Evolutionary conservation across 1,140 invertebrate species (phyloP).

Genomic region (Drosophila tsacasi): DNA sequence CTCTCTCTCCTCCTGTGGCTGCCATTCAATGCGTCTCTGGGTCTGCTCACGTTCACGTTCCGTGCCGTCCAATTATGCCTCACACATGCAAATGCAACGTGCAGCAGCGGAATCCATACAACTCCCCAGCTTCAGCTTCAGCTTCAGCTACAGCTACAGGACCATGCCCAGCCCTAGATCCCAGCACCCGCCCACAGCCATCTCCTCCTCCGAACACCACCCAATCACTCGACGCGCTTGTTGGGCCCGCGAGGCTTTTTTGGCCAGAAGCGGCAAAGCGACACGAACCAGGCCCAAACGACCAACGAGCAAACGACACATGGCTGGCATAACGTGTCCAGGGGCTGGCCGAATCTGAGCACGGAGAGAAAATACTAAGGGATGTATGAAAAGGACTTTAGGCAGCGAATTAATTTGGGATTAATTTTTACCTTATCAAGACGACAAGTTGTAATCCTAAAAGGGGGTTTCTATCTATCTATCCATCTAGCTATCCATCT

Average conservation of each 20-base stretch:
- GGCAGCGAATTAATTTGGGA: not conserved
- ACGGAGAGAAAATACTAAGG: not conserved
- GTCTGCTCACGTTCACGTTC: slow-evolving; percentile 31
- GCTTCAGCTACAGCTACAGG: not conserved
- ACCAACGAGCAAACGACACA: slow-evolving; percentile 52
- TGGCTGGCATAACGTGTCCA: slow-evolving; percentile 36
- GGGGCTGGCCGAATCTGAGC: slow-evolving; percentile 16
- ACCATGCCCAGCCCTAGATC: not conserved
- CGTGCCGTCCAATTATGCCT: slow-evolving; percentile 76
- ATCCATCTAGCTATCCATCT: not conserved
- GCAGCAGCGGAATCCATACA: slow-evolving; percentile 30
- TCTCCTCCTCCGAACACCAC: slow-evolving; percentile 13
- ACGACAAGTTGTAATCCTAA: rapidly evolving
- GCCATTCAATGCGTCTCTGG: slow-evolving; percentile 29
- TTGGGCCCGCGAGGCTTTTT: slow-evolving; percentile 67
- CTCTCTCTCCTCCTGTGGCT: slow-evolving; percentile 5
- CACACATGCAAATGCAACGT: slow-evolving; percentile 82
- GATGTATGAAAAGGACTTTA: too few species aligned
- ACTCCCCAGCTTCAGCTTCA: not conserved
- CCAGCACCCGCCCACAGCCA: not conserved
- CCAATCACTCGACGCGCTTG: slow-evolving; percentile 75
- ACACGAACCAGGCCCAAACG: slow-evolving; percentile 62
- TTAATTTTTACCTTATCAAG: not conserved
- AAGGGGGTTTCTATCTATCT: not conserved
- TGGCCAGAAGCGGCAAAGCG: slow-evolving; percentile 68